These are phyloP conservation scores for Sthenelais limicola DNA, from an alignment of 2,888 invertebrate species.

Conservation along the genomic window DNA sequence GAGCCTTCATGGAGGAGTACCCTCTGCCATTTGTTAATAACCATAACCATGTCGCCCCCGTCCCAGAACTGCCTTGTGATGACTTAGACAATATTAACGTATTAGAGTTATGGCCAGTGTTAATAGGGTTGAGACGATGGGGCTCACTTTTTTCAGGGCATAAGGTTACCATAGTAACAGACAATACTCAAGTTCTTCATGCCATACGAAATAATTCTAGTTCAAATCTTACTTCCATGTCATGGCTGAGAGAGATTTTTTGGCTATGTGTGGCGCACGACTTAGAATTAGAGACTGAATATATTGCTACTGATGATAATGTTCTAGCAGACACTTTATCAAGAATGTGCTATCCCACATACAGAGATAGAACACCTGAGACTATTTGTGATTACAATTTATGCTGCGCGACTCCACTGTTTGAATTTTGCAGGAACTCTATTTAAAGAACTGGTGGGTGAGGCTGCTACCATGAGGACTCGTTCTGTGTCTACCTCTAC, in stretches of 20 bases:
- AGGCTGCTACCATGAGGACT: neutral
- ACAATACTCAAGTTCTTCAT: neutral
- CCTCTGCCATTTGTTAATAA: no score
- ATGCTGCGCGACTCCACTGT: constrained; percentile 1
- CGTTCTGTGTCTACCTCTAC: neutral
- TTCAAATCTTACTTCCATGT: neutral
- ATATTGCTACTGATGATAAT: constrained; percentile 7
- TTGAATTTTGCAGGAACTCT: neutral
- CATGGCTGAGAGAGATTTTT: neutral
- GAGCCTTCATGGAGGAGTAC: no score
- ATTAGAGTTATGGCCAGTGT: constrained; percentile 13
- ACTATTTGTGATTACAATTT: neutral
- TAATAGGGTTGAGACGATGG: neutral
- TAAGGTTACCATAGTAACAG: neutral
- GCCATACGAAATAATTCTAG: neutral
- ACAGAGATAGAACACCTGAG: neutral
- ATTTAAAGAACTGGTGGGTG: neutral
- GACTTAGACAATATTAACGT: constrained; percentile 1
- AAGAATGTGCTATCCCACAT: neutral
- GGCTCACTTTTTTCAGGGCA: neutral
- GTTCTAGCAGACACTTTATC: neutral
- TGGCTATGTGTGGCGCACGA: neutral
- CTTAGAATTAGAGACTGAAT: neutral
- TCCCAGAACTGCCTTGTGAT: no score
- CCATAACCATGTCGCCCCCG: neutral